These are phyloP conservation scores for Meta bourneti DNA, from an alignment of 2,888 invertebrate species.

Conservation along the genomic window DNA sequence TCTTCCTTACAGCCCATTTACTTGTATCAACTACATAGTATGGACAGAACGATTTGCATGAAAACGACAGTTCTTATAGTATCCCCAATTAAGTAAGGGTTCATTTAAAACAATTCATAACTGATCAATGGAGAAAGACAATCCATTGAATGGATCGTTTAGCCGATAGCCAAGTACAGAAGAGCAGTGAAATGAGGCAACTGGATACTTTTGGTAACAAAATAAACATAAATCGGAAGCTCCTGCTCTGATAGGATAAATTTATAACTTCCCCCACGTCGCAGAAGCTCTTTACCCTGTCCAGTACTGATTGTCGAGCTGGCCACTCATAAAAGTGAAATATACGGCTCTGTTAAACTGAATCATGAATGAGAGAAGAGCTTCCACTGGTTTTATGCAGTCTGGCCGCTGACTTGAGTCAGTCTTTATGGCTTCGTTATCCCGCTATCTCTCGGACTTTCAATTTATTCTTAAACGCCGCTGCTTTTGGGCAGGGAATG, in stretches of 20 bases:
- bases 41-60: not conserved
- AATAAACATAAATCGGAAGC: not conserved
- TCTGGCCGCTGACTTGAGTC: too few relatives aligned
- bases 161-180: not conserved
- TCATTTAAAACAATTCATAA: not conserved
- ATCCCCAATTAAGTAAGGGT: not conserved
- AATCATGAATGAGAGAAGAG: conserved; percentile 12
- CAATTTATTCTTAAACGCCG: conserved; percentile 24
- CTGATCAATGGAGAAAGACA: not conserved
- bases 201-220: not conserved
- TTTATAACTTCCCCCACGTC: not conserved
- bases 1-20: too few relatives aligned
- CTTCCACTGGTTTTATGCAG: too few relatives aligned
- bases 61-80: not conserved
- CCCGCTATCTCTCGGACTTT: conserved; percentile 5
- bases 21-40: too few relatives aligned
- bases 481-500: not conserved
- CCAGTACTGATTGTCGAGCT: not conserved
- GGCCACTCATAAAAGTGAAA: conserved; percentile 54
- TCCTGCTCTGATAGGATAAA: not conserved
- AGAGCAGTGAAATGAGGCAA: not conserved
- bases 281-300: not conserved
- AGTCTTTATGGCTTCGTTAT: conserved; percentile 31
- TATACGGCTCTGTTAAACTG: conserved; percentile 20
- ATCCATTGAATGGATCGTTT: not conserved